phyloP scores from a whole-genome alignment of 2,797 vertebrate genomes.

The Acanthurus leucopareius region DNA sequence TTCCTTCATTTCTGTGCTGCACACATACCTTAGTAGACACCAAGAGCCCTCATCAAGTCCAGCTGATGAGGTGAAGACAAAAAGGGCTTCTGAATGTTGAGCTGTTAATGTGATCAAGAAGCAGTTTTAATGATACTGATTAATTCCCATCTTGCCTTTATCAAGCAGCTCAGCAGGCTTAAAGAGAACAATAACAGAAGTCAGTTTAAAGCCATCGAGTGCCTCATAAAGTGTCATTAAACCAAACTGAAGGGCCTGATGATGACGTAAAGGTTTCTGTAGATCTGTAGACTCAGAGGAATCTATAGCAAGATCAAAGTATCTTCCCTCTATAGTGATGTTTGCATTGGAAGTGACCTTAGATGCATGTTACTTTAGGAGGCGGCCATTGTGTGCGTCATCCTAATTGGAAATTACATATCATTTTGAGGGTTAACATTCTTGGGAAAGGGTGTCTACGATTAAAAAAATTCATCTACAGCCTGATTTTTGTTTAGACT shows the following conservation, averaged over 20 bases:
- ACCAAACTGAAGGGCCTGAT: background rate
- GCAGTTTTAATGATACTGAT: background rate
- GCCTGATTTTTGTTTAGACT: background rate
- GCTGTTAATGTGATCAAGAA: conserved; percentile 3
- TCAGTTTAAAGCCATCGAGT: background rate
- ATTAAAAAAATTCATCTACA: too few species aligned
- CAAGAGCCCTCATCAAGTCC: background rate
- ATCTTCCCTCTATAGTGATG: background rate
- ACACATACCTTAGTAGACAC: background rate
- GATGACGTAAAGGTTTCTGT: background rate
- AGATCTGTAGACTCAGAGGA: too few species aligned
- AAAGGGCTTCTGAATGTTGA: background rate
- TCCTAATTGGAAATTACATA: too few species aligned
- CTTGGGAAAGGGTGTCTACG: background rate
- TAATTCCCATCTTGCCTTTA: conserved; percentile 1
- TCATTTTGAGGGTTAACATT: too few species aligned
- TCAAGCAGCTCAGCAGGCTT: too few species aligned
- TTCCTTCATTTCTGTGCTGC: background rate
- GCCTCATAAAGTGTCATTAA: background rate
- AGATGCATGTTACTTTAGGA: background rate
- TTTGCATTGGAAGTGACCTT: background rate
- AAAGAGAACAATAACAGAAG: background rate
- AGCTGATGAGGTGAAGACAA: conserved; percentile 21
- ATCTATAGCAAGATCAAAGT: background rate
- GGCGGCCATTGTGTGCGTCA: too few species aligned